phyloP scores from a whole-genome alignment of 2,113 vertebrate genomes.

The Paratilapia polleni region DNA sequence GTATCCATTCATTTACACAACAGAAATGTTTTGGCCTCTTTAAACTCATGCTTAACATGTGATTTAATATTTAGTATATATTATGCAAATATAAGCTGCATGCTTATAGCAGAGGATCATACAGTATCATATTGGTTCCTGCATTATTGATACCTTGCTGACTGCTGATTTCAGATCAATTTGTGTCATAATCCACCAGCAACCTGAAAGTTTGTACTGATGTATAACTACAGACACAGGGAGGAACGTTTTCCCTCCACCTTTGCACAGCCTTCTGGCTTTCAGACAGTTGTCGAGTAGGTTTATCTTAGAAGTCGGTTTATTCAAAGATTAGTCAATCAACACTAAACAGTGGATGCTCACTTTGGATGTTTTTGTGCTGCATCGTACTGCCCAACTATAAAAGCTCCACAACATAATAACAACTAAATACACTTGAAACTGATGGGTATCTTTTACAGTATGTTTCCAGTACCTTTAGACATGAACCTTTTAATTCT shows the following conservation, averaged over 20 bases:
- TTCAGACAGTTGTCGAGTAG: background rate
- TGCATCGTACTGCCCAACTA: background rate
- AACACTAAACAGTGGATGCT: background rate
- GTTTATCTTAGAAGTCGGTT: background rate
- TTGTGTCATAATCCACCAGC: background rate
- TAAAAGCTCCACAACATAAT: background rate
- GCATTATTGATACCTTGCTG: background rate
- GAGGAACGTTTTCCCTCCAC: background rate
- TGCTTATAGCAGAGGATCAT: background rate
- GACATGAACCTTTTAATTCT: background rate
- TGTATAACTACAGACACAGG: background rate
- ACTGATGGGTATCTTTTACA: background rate
- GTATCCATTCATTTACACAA: too few relatives aligned
- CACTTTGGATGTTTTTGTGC: background rate
- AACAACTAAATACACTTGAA: background rate
- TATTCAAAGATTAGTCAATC: background rate
- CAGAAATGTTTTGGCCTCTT: background rate
- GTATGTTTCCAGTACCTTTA: background rate
- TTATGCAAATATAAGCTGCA: background rate
- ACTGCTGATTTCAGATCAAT: conserved; percentile 17
- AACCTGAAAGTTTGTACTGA: conserved; percentile 11
- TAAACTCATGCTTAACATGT: background rate
- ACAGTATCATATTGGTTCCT: background rate
- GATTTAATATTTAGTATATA: background rate
- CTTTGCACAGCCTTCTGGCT: background rate